Evolutionary conservation across 2,113 vertebrate species (phyloP), one percentile per base, ranked within the genome.

Genomic region (Centropristis striata): DNA sequence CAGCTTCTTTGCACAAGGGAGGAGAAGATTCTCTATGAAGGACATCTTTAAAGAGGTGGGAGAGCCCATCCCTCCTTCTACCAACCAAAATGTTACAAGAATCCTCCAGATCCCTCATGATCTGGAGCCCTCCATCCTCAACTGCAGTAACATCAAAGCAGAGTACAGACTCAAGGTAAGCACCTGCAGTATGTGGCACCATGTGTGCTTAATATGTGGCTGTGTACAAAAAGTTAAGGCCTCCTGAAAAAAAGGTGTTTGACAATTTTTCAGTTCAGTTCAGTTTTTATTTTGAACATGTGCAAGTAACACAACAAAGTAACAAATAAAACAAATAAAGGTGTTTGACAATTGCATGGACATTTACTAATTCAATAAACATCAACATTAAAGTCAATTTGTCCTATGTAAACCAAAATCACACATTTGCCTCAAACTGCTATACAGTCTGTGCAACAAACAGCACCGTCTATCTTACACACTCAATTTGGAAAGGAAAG

Each of bases 91-190:
- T 0, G 13, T 94, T 11, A 88, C 77, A 21, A 76, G 53, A 47
- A 63, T 93, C 78, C 68, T 94, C 53, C 21, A 37, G 18, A 86
- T 94, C 66, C 93, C 94, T 2, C 49, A 18, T 23, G 87, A 90
- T 28, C 0, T 8, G 0, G 69, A 77, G 41, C 73, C 90, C 9
- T 92, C 93, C 0, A 92, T 94, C 71, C 0, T 69, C 46, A 91
- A 91, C 90, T 94, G 94, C 73, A 68, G 0, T 1, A 88, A 86
- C 60, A 83, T 95, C 51, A 93, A 86, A 79, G 87, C 23, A 14
- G 94, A 95, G 75, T 72, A 95, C 91, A 92, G 87, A 80, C 88
- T 94, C 9, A 90, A 81, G 90, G 95, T 95, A 68, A 71, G 92
- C 23, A 54, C 64, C 18, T 47, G 14, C 9, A 13, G 12, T 10